phyloP scores from a whole-genome alignment of 2,888 invertebrate species.

The Microctonus aethiopoides region DNA sequence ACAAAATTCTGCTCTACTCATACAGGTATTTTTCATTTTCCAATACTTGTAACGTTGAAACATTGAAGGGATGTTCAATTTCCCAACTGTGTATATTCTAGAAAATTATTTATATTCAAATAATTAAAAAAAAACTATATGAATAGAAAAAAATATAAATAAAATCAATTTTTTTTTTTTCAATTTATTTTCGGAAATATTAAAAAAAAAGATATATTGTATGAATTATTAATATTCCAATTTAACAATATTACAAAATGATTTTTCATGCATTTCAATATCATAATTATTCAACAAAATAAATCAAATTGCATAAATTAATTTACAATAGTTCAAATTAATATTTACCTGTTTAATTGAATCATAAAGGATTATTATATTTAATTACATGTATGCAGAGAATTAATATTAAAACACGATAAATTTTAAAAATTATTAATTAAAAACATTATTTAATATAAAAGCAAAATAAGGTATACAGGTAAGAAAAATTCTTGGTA shows the following conservation, averaged over 20 bases:
- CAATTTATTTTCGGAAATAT: not conserved
- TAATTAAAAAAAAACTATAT: not conserved
- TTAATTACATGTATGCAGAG: no score
- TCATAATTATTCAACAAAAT: not conserved
- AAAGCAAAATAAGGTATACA: not conserved
- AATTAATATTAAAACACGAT: no score
- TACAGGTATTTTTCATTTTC: not conserved
- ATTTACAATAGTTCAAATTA: not conserved
- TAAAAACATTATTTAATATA: no score
- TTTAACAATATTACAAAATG: not conserved
- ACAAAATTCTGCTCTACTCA: not conserved
- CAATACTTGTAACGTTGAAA: not conserved
- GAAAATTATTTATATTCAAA: not conserved
- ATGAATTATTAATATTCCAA: no score
- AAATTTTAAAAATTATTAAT: no score
- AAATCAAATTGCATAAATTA: not conserved
- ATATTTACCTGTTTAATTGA: not conserved
- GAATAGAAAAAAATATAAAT: no score
- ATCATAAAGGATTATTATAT: no score
- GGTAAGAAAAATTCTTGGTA: not conserved
- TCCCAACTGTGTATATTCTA: not conserved
- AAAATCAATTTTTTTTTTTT: no score
- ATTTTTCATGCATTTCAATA: no score
- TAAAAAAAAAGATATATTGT: no score
- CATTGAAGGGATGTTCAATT: conserved; percentile 14